phyloP scores from a whole-genome alignment of 2,888 invertebrate genomes.

The Hypomecis punctinalis region DNA sequence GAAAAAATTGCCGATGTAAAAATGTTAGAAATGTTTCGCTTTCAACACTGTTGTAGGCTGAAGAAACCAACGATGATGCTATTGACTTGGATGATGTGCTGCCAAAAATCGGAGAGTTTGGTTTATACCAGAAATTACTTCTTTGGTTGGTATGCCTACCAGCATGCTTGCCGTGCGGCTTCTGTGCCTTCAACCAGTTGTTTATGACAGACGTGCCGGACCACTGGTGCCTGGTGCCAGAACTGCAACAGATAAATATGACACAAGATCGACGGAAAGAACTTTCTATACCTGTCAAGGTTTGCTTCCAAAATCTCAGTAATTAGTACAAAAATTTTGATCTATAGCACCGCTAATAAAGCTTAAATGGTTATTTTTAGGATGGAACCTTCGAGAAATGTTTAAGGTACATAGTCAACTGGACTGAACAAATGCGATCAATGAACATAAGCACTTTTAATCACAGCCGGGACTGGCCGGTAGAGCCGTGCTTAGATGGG shows the following conservation, averaged over 20 bases:
- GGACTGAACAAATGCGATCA: slow-evolving; percentile 83
- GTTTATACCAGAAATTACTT: slow-evolving; percentile 93
- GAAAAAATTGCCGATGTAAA: no score
- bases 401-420: slow-evolving; percentile 89
- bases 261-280: slow-evolving; percentile 85
- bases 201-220: slow-evolving; percentile 96
- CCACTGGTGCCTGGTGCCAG: slow-evolving; percentile 93
- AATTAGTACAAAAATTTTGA: neutral
- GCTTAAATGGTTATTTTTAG: slow-evolving; percentile 53
- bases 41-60: slow-evolving; percentile 25
- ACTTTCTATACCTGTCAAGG: slow-evolving; percentile 87
- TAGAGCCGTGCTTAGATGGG: slow-evolving; percentile 89
- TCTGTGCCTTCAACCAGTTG: slow-evolving; percentile 96
- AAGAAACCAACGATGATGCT: slow-evolving; percentile 54
- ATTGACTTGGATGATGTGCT: slow-evolving; percentile 94
- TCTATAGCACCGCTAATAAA: neutral
- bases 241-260: slow-evolving; percentile 83
- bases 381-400: slow-evolving; percentile 88
- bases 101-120: slow-evolving; percentile 95
- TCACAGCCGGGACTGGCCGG: slow-evolving; percentile 85
- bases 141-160: slow-evolving; percentile 95
- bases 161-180: slow-evolving; percentile 95
- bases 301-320: slow-evolving; percentile 46
- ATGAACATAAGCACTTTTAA: slow-evolving; percentile 60
- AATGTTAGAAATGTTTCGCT: neutral